Evolutionary conservation across 2,888 invertebrate genomes (phyloP).

Genomic region (Stomorhina lunata): DNA sequence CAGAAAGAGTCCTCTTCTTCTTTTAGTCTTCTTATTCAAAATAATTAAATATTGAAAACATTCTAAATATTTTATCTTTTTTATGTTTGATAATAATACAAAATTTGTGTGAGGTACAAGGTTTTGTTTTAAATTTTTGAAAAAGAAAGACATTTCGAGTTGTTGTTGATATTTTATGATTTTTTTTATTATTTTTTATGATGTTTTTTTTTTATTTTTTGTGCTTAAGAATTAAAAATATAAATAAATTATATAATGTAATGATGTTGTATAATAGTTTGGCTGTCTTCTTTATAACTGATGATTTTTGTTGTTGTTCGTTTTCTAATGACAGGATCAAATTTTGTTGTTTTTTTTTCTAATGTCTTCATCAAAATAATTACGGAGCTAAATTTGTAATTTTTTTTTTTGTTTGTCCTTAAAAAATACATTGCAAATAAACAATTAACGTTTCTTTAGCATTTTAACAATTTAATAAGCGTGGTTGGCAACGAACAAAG

Average conservation of each 20-base stretch:
- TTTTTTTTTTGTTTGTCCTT: conserved; percentile 51
- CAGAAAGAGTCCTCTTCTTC: background rate
- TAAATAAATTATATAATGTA: conserved; percentile 58
- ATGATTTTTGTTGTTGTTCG: conserved; percentile 13
- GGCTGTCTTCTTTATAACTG: conserved; percentile 37
- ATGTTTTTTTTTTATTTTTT: conserved; percentile 44
- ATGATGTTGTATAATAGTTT: conserved; percentile 54
- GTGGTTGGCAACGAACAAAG: conserved; percentile 97
- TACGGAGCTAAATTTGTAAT: conserved; percentile 34
- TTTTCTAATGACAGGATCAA: background rate
- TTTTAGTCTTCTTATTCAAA: too few species aligned
- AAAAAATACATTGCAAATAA: conserved; percentile 66
- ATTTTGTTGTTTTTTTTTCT: conserved; percentile 19
- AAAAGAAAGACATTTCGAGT: conserved; percentile 35
- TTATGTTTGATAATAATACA: conserved; percentile 9
- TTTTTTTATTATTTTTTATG: conserved; percentile 40
- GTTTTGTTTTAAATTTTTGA: background rate
- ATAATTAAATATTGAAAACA: conserved; percentile 11
- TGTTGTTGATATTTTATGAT: conserved; percentile 10
- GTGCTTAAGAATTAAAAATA: conserved; percentile 62
- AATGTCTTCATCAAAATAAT: conserved; percentile 54
- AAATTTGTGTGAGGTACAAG: conserved; percentile 40
- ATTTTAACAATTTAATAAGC: conserved; percentile 87
- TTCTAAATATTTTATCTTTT: conserved; percentile 22
- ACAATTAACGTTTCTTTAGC: conserved; percentile 65